Evolutionary conservation across 2,888 invertebrate genomes (phyloP).

Genomic region (Salticus scenicus): DNA sequence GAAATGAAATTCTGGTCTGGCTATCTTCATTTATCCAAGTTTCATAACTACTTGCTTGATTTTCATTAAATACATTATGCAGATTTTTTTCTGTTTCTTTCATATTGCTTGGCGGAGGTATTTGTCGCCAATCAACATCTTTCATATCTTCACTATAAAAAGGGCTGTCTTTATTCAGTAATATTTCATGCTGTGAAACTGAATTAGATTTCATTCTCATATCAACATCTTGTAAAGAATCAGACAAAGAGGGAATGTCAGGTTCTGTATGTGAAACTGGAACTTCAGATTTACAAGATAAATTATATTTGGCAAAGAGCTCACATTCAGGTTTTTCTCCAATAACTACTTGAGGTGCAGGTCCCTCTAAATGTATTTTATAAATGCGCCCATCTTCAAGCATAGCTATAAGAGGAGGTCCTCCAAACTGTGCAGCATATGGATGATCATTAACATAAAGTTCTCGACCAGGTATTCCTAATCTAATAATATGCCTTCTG

Average conservation of each 20-base stretch:
- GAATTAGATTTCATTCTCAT: constrained; percentile 5
- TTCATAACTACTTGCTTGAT: background rate
- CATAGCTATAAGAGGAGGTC: constrained; percentile 85
- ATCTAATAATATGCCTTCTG: constrained; percentile 55
- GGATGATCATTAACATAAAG: constrained; percentile 81
- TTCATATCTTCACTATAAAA: background rate
- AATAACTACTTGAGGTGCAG: constrained; percentile 94
- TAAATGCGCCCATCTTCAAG: constrained; percentile 55
- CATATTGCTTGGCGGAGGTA: background rate
- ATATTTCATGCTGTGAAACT: background rate
- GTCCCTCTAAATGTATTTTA: constrained; percentile 89
- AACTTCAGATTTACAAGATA: background rate
- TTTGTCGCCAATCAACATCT: constrained; percentile 38
- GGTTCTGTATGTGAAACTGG: background rate
- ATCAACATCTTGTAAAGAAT: constrained; percentile 15
- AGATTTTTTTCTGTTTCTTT: background rate
- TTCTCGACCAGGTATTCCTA: constrained; percentile 71
- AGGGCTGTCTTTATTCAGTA: background rate
- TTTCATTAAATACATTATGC: background rate
- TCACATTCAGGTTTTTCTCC: constrained; percentile 86
- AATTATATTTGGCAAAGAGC: constrained; percentile 76
- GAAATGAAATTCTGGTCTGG: background rate
- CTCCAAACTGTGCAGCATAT: constrained; percentile 95
- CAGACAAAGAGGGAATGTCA: background rate
- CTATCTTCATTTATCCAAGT: background rate